phyloP scores from a whole-genome alignment of 1,140 invertebrate genomes.

The Aphelinus atriplicis region DNA sequence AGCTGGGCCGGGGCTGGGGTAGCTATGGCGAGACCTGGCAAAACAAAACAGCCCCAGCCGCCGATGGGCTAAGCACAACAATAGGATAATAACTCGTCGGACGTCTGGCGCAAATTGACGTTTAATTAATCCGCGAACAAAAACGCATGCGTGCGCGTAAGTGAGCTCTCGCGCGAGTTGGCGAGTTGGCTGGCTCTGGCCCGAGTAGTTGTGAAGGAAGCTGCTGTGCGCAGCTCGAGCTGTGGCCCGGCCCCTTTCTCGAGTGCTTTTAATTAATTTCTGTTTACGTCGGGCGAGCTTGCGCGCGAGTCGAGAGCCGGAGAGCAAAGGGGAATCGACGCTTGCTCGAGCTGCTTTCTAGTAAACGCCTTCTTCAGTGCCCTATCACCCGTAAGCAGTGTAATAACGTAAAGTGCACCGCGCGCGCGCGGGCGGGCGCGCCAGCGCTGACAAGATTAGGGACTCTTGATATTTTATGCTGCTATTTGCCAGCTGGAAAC shows the following conservation, averaged over 20 bases:
- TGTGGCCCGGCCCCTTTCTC: background rate
- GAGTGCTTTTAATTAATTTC: conserved; percentile 56
- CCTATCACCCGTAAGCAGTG: conserved; percentile 14
- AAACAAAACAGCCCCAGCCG: no score
- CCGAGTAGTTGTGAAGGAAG: conserved; percentile 22
- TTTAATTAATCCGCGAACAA: conserved; percentile 43
- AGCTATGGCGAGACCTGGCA: no score
- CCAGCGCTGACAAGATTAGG: conserved; percentile 20
- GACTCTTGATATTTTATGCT: conserved; percentile 29
- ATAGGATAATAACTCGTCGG: conserved; percentile 45
- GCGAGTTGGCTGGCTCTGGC: no score
- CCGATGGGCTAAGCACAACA: background rate
- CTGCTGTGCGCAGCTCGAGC: no score
- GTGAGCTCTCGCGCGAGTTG: conserved; percentile 48
- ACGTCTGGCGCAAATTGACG: conserved; percentile 19
- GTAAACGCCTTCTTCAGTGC: conserved; percentile 14
- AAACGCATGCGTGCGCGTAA: conserved; percentile 52
- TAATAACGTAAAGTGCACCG: conserved; percentile 30
- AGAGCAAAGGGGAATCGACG: conserved; percentile 3
- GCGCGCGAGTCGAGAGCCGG: background rate
- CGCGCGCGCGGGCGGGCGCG: no score
- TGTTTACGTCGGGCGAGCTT: conserved; percentile 44
- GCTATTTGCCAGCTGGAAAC: conserved; percentile 26
- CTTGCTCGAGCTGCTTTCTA: conserved; percentile 12
- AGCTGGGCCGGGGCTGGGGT: no score